Conservation (phyloP, 2,888 invertebrate species). For the Latrodectus elegans region DNA sequence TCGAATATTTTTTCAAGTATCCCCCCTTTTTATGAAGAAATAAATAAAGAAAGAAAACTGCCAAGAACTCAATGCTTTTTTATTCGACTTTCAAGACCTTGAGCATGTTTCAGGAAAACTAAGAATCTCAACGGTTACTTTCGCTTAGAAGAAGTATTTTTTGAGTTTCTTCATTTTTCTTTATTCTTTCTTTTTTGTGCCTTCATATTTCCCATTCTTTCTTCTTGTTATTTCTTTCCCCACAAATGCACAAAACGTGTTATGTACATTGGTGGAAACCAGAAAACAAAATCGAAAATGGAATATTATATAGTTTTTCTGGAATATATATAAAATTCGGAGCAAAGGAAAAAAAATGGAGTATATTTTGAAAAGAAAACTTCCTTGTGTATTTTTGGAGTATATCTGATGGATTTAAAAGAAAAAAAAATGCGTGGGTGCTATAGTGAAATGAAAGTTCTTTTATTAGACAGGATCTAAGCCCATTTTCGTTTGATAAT, state of each 20-base stretch:
- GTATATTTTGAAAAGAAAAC: slow-evolving; percentile 9
- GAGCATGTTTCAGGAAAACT: background rate
- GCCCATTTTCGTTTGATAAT: slow-evolving; percentile 23
- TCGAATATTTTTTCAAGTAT: too few relatives aligned
- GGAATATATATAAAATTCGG: slow-evolving; percentile 5
- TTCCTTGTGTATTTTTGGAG: background rate
- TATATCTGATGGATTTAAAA: too few relatives aligned
- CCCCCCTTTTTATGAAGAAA: too few relatives aligned
- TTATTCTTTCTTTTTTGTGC: background rate
- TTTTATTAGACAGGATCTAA: slow-evolving; percentile 30
- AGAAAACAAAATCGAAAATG: slow-evolving; percentile 24
- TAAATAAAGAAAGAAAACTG: too few relatives aligned
- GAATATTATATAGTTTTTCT: slow-evolving; percentile 43
- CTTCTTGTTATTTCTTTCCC: slow-evolving; percentile 3
- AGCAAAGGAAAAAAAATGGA: background rate
- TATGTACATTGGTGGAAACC: slow-evolving; percentile 5
- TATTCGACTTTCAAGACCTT: slow-evolving; percentile 20
- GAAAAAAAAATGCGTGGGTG: too few relatives aligned
- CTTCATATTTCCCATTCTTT: background rate
- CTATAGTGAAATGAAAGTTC: slow-evolving; percentile 3
- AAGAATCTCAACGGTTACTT: slow-evolving; percentile 38
- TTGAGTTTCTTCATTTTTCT: slow-evolving; percentile 8
- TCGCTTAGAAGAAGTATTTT: slow-evolving; percentile 30
- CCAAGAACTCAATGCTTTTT: slow-evolving; percentile 3
- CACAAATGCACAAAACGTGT: slow-evolving; percentile 48